Conservation (phyloP, 1,140 invertebrate species). For the Macrotrachela quadricornifera region DNA sequence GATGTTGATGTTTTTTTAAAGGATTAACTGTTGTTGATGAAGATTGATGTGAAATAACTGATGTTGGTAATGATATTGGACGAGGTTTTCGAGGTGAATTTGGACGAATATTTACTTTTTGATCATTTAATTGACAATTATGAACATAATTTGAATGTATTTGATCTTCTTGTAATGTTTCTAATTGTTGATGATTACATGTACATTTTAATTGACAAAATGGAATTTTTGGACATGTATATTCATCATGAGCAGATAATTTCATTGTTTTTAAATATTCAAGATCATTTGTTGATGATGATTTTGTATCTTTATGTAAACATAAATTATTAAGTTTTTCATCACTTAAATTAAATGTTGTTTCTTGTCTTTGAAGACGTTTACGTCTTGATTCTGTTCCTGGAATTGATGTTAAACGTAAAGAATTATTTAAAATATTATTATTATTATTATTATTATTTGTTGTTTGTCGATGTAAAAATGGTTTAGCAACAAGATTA, state of each 20-base stretch:
- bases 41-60: background rate
- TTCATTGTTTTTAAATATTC: too few species aligned
- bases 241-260: too few species aligned
- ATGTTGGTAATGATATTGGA: background rate
- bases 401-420: background rate
- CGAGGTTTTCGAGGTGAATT: background rate
- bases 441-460: too few species aligned
- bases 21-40: background rate
- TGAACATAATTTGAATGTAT: too few species aligned
- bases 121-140: background rate
- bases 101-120: background rate
- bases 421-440: background rate
- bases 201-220: too few species aligned
- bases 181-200: too few species aligned
- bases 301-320: too few species aligned
- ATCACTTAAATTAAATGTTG: too few species aligned
- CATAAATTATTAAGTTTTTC: too few species aligned
- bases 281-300: too few species aligned
- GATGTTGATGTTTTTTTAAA: background rate
- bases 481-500: background rate
- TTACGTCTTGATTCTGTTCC: background rate
- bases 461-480: background rate
- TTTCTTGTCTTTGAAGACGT: background rate
- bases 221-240: too few species aligned
- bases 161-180: too few species aligned